phyloP scores from a whole-genome alignment of 2,797 vertebrate species.

The Dicrostonyx torquatus region DNA sequence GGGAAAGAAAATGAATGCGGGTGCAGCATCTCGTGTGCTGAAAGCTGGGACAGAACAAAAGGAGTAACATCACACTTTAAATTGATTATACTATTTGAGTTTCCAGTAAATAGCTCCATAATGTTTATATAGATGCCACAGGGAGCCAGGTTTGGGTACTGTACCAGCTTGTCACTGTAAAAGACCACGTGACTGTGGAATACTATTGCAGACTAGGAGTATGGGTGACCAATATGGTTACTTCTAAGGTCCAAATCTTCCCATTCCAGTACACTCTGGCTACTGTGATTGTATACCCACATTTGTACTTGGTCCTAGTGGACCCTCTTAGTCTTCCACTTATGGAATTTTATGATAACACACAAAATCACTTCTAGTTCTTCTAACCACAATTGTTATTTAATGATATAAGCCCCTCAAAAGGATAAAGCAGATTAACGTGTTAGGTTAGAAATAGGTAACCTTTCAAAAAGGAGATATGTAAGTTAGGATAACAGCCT shows the following conservation, averaged over 20 bases:
- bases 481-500: not conserved
- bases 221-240: not conserved
- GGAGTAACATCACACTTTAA: not conserved
- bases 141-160: not conserved
- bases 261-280: not conserved
- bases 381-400: not conserved
- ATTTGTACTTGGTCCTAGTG: not conserved
- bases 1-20: not conserved
- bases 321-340: not conserved
- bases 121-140: not conserved
- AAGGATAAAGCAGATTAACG: not conserved
- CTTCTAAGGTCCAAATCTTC: slow-evolving; percentile 35
- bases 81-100: not conserved
- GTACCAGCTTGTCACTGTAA: not conserved
- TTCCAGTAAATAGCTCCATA: not conserved
- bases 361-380: not conserved
- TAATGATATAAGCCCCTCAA: not conserved
- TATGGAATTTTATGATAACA: not conserved
- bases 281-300: not conserved
- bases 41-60: not conserved
- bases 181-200: not conserved
- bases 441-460: slow-evolving; percentile 1
- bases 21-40: not conserved
- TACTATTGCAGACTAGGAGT: not conserved
- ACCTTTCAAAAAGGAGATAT: not conserved